Base-by-base conservation (phyloP, 2,888 invertebrate species). In the Eugnorisma glareosa region DNA sequence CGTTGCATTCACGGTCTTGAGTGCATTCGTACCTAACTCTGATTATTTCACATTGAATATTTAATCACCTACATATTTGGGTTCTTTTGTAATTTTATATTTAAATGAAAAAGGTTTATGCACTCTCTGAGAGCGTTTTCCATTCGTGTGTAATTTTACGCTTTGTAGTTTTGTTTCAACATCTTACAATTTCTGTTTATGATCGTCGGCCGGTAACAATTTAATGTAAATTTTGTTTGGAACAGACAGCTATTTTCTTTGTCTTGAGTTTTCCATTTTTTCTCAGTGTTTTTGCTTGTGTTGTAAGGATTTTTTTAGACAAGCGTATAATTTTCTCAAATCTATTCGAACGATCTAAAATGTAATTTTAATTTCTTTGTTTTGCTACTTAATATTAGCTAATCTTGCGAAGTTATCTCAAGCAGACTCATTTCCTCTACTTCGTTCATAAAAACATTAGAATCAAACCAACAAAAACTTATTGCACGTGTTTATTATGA, bases 141-240 rank as follows among this genome's bases (percentile, higher is more conserved):
- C 67, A 70, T 79, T 77, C 66, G 76, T 73, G 21, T 57, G 74
- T 88, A 87, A 86, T 87, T 88, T 87, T 77, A 88, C 83, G 87
- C 83, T 83, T 69, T 40, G 84, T 73, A 73, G 37, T 67, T 86
- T 84, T 86, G 73, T 87, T 87, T 84, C 86, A 45, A 84, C 81
- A 79, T 86, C 79, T 82, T 84, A 86, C 66, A 79, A 86, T 79
- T 81, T 77, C 79, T 73, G 83, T 73, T 78, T 64, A 79, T 72
- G 72, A 72, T 66, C 57, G 75, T 66, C 68, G 37, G 75, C 66
- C 68, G 48, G 74, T 67, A 86, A 88, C 81, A 82, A 88, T 87
- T 87, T 85, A 54, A 88, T 88, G 85, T 84, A 86, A 88, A 88
- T 88, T 84, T 81, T 28, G 79, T 82, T 86, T 78, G 64, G 28